These are phyloP conservation scores for Mormyrus lacerda DNA, from an alignment of 2,113 vertebrate species.

Conservation along the genomic window DNA sequence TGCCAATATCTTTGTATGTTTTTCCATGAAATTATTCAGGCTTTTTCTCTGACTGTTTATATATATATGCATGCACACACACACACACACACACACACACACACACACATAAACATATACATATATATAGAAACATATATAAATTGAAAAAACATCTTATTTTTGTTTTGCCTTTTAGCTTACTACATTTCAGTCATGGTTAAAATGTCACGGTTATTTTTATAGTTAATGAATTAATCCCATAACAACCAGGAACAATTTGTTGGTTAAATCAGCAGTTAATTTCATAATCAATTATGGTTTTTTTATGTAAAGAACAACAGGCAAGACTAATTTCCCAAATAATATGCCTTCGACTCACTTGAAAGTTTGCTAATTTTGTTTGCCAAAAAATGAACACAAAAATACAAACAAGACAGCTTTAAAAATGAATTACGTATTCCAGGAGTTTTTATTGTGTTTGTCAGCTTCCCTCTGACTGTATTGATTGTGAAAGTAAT, in stretches of 20 bases:
- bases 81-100: no score
- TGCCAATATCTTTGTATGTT: background rate
- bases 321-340: background rate
- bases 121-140: no score
- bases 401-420: background rate
- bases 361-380: background rate
- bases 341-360: background rate
- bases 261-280: background rate
- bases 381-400: background rate
- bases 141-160: no score
- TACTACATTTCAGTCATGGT: background rate
- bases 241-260: background rate
- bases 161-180: background rate
- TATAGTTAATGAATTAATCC: background rate
- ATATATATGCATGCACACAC: no score
- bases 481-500: background rate
- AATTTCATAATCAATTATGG: background rate
- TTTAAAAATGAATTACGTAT: background rate
- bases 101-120: no score
- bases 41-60: background rate
- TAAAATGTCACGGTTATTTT: background rate
- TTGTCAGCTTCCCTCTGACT: conserved; percentile 15
- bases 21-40: background rate
- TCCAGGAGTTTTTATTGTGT: background rate
- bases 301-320: background rate